phyloP scores from a whole-genome alignment of 2,797 vertebrate species.

The Aselliscus stoliczkanus region DNA sequence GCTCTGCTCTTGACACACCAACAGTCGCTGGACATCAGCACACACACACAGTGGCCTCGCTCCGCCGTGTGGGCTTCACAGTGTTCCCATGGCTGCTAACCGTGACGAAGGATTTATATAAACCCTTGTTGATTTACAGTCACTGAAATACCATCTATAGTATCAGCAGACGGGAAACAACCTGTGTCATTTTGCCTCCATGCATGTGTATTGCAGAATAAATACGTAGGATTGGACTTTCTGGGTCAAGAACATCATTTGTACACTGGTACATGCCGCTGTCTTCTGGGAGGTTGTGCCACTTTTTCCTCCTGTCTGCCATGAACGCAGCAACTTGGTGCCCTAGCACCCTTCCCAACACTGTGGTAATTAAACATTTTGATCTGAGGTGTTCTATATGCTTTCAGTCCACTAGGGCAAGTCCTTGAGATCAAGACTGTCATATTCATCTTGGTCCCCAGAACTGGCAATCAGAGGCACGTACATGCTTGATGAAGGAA shows the following conservation, averaged over 20 bases:
- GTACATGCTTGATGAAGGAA: neutral
- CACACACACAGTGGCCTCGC: neutral
- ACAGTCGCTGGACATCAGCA: rapidly evolving
- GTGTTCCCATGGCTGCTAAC: too few relatives aligned
- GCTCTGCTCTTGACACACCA: rapidly evolving
- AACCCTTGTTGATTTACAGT: rapidly evolving
- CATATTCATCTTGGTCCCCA: neutral
- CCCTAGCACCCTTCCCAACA: too few relatives aligned
- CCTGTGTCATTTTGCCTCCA: rapidly evolving
- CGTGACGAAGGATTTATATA: rapidly evolving
- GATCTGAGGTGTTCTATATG: neutral
- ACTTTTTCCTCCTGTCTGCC: neutral
- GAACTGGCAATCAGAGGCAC: neutral
- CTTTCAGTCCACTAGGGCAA: neutral
- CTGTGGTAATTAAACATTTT: neutral
- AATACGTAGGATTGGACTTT: neutral
- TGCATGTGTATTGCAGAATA: neutral
- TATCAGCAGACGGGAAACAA: neutral
- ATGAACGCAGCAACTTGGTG: rapidly evolving
- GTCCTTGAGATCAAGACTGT: neutral
- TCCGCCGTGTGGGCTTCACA: too few relatives aligned
- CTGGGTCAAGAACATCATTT: neutral
- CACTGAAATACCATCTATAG: rapidly evolving
- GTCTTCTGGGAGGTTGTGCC: neutral
- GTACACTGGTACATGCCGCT: rapidly evolving